Evolutionary conservation across 92 coral and sea anemone species (phyloP).

Genomic region (Paramuricea clavata): DNA sequence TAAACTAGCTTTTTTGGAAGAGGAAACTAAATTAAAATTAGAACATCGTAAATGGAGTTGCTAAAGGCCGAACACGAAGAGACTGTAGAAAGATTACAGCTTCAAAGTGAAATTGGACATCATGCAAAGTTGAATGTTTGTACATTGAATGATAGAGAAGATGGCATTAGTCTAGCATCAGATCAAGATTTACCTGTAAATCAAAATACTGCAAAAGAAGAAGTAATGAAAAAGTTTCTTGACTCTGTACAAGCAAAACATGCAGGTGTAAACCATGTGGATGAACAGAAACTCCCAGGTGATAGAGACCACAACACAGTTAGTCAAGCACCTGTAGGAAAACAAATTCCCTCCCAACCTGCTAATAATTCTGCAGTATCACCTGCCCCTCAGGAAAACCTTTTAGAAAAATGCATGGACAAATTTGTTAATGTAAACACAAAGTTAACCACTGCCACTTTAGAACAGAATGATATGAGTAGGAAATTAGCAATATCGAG

Average conservation of each 20-base stretch:
- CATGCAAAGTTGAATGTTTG: background rate
- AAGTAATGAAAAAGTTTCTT: conserved; percentile 4
- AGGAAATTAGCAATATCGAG: conserved; percentile 23
- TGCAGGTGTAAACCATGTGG: background rate
- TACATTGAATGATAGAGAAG: background rate
- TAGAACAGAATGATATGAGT: conserved; percentile 41
- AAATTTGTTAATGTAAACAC: conserved; percentile 47
- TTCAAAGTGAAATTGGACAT: conserved; percentile 28
- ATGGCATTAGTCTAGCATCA: background rate
- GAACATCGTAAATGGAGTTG: conserved; percentile 21
- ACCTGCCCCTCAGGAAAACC: conserved; percentile 25
- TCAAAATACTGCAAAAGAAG: background rate
- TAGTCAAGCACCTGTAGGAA: no score
- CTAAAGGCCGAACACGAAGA: background rate
- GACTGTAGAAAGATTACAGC: background rate
- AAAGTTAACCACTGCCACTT: conserved; percentile 46
- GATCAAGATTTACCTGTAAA: background rate
- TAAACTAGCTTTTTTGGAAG: conserved; percentile 24
- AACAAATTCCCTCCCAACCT: no score
- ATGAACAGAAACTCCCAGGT: no score
- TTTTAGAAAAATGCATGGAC: conserved; percentile 48
- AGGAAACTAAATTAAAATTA: conserved; percentile 35
- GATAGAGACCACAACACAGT: no score
- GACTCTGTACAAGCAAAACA: background rate
- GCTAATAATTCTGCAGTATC: conserved; percentile 47